These are phyloP conservation scores for Gymnorhina tibicen DNA, from an alignment of 2,113 vertebrate species.

Conservation along the genomic window DNA sequence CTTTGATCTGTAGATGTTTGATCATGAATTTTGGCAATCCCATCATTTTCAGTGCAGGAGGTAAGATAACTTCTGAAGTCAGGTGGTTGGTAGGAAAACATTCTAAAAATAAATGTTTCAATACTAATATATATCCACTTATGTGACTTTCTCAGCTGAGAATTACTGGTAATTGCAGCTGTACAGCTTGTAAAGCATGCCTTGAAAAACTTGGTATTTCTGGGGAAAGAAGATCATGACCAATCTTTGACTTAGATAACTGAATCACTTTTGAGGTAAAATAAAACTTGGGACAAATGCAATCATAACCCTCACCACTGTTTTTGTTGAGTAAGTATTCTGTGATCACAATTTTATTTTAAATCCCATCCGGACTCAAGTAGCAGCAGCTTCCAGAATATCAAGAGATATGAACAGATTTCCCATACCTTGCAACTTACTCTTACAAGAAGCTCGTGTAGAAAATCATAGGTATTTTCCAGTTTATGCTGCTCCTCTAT, in stretches of 20 bases:
- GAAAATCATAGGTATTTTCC: neutral
- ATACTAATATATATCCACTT: neutral
- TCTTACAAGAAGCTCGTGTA: fast-evolving
- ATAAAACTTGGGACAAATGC: neutral
- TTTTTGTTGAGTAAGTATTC: neutral
- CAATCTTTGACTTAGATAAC: neutral
- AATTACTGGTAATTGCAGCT: neutral
- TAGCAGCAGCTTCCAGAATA: neutral
- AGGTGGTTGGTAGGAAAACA: neutral
- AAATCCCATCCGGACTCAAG: neutral
- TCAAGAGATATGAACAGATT: neutral
- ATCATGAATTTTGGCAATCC: neutral
- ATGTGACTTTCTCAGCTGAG: neutral
- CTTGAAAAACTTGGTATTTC: neutral
- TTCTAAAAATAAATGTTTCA: neutral
- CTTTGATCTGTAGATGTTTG: neutral
- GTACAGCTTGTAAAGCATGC: neutral
- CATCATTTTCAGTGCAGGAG: neutral
- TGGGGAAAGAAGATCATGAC: neutral
- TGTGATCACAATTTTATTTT: neutral
- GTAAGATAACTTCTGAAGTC: neutral
- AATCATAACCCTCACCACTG: fast-evolving
- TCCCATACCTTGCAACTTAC: neutral
- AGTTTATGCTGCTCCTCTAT: neutral
- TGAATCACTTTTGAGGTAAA: neutral